These are phyloP conservation scores for Tetramorium parvispinum DNA, from an alignment of 1,140 invertebrate genomes.

Conservation along the genomic window DNA sequence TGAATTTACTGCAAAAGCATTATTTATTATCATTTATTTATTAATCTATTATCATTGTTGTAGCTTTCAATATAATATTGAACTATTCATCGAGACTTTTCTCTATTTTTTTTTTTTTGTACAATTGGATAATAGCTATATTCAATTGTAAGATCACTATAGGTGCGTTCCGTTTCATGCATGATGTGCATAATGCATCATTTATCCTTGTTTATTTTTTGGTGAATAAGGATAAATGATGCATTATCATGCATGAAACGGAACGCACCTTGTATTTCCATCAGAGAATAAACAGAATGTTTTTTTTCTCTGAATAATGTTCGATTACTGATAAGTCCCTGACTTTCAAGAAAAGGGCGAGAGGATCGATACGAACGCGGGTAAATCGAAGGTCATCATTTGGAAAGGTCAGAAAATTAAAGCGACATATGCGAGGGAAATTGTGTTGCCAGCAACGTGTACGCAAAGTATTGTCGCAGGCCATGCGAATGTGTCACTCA, in stretches of 20 bases:
- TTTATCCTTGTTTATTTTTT: too few relatives aligned
- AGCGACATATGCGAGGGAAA: neutral
- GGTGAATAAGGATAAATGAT: too few relatives aligned
- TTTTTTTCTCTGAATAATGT: neutral
- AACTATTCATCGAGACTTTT: neutral
- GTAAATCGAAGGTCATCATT: neutral
- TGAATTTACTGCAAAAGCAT: neutral
- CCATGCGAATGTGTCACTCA: slow-evolving; percentile 43
- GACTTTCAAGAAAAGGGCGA: neutral
- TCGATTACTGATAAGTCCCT: neutral
- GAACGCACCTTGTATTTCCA: too few relatives aligned
- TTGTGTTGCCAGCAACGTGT: neutral
- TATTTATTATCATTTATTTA: slow-evolving; percentile 31
- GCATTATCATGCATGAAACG: too few relatives aligned
- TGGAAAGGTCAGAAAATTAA: slow-evolving; percentile 3
- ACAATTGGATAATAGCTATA: neutral
- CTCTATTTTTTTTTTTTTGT: neutral
- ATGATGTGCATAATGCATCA: too few relatives aligned
- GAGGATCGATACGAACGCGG: neutral
- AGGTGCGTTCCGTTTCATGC: too few relatives aligned
- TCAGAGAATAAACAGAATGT: neutral
- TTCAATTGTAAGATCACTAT: neutral
- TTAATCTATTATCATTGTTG: slow-evolving; percentile 6
- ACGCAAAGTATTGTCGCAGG: neutral
- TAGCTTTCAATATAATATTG: neutral